Percentiles rank a stretch among this genome's conserved stretches.
Conservation (phyloP, 2,113 vertebrate species). For the Saccopteryx bilineata region DNA sequence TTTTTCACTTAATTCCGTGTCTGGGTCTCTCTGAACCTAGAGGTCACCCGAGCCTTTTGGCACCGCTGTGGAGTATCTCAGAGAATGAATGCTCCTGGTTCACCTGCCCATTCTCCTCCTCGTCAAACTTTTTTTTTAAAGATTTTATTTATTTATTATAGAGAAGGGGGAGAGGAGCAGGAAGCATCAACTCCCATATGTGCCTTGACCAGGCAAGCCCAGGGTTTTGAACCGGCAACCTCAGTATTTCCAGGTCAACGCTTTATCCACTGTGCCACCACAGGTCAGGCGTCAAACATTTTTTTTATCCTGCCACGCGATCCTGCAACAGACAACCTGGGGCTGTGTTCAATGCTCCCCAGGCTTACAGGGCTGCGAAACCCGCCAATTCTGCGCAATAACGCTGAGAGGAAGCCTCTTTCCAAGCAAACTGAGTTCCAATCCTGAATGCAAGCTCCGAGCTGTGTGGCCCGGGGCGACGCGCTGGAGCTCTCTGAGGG, state of each 20-base stretch:
- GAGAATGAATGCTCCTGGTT: rapidly evolving
- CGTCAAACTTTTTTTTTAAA: neutral
- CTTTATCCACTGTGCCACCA: no score
- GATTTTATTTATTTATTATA: no score
- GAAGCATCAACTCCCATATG: no score
- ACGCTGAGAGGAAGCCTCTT: neutral
- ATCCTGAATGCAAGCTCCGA: neutral
- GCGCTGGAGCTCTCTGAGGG: neutral
- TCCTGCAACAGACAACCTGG: neutral
- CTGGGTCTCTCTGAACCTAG: neutral
- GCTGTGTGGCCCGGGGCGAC: neutral
- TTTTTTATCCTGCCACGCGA: rapidly evolving
- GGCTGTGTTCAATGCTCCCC: no score
- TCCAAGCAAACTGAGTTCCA: neutral
- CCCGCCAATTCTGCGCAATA: no score
- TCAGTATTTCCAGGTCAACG: no score
- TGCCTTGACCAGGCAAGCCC: no score
- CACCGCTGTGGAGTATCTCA: neutral
- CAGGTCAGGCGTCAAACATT: neutral
- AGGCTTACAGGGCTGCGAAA: neutral
- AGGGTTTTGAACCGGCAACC: no score
- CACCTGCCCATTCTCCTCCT: neutral
- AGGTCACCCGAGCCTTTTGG: neutral
- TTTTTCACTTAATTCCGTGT: neutral
- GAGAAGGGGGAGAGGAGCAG: no score